Percentiles rank a stretch among this genome's conserved stretches.
These are phyloP conservation scores for Falco punctatus DNA, from an alignment of 2,113 vertebrate species.

Conservation along the genomic window DNA sequence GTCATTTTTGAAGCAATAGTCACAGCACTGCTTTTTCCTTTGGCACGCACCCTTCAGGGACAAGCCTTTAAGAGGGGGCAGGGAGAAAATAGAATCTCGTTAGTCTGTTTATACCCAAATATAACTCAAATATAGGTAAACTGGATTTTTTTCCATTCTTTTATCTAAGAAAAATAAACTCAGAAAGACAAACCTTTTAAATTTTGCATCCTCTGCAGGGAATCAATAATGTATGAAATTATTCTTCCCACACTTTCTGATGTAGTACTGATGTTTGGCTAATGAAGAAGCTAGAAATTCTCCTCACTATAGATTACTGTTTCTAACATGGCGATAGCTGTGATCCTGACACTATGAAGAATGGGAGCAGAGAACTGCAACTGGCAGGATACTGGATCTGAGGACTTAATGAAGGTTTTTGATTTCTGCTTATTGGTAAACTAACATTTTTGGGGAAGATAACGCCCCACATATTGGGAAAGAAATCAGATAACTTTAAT, in stretches of 20 bases:
- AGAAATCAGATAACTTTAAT: neutral
- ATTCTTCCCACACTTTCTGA: neutral
- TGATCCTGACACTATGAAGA: neutral
- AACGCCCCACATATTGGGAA: neutral
- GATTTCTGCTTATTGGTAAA: neutral
- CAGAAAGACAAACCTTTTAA: neutral
- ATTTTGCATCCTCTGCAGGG: neutral
- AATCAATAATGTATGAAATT: slow-evolving; percentile 25
- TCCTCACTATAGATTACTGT: neutral
- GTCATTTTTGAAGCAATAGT: neutral
- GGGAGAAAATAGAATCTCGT: neutral
- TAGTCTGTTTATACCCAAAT: neutral
- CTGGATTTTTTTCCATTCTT: neutral
- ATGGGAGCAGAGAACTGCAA: neutral
- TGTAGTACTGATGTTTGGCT: neutral
- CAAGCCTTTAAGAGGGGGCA: neutral
- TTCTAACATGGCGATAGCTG: neutral
- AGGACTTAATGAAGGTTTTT: neutral
- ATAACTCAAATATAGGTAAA: neutral
- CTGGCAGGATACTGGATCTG: neutral
- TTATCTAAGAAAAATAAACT: neutral
- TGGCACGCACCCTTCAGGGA: neutral
- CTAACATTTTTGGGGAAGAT: neutral
- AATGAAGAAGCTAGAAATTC: neutral
- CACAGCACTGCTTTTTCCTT: neutral